These are phyloP conservation scores for Muscicapa adusta DNA, from an alignment of 2,113 vertebrate genomes.

Conservation along the genomic window DNA sequence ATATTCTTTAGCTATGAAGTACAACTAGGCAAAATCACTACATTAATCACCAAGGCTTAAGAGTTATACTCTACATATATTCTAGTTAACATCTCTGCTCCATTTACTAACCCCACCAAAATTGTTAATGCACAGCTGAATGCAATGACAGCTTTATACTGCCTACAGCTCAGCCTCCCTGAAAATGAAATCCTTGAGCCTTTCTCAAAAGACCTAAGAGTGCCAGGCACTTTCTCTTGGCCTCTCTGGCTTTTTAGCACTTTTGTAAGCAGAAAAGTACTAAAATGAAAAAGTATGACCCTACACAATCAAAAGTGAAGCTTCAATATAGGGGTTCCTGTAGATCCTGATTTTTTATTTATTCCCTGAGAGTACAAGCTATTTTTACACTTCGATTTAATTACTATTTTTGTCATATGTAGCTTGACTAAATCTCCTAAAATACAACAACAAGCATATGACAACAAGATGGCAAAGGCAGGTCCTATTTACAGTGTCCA, in stretches of 20 bases:
- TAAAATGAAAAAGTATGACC: background rate
- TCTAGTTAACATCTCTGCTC: background rate
- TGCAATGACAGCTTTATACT: background rate
- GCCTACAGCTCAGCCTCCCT: background rate
- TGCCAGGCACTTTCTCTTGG: background rate
- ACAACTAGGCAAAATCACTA: background rate
- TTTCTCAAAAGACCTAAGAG: background rate
- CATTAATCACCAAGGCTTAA: background rate
- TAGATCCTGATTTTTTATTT: background rate
- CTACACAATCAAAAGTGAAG: background rate
- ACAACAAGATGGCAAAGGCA: background rate
- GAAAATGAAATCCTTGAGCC: background rate
- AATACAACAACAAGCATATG: background rate
- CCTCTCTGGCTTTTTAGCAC: background rate
- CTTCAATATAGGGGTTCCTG: background rate
- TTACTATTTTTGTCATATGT: background rate
- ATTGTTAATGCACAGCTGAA: background rate
- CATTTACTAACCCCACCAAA: background rate
- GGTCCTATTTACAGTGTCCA: accelerated
- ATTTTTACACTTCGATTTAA: background rate
- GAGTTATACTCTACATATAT: background rate
- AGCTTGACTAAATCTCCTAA: background rate
- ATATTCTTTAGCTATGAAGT: background rate
- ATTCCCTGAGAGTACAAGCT: background rate
- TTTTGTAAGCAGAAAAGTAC: background rate